phyloP scores from a whole-genome alignment of 2,888 invertebrate genomes.

The Cartodere bifasciata region DNA sequence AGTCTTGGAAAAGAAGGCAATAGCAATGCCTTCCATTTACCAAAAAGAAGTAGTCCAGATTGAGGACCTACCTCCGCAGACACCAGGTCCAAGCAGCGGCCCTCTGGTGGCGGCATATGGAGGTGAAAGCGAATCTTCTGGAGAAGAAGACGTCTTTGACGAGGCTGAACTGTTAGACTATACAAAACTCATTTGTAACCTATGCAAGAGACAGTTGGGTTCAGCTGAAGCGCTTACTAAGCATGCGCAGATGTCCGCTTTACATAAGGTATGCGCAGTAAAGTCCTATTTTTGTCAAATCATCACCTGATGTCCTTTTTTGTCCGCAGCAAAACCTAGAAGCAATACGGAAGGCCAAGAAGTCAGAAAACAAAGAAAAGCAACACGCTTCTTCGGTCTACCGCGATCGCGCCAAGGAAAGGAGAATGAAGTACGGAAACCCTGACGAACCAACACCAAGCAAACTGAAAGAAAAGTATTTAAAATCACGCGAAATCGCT shows the following conservation, averaged over 20 bases:
- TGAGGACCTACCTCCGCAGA: conserved; percentile 7
- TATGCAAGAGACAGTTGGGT: conserved; percentile 92
- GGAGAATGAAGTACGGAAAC: conserved; percentile 85
- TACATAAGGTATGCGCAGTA: no score
- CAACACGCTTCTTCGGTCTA: no score
- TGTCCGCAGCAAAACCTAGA: conserved; percentile 73
- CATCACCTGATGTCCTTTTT: no score
- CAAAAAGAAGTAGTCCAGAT: conserved; percentile 18
- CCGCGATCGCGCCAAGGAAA: conserved; percentile 91
- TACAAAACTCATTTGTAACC: conserved; percentile 78
- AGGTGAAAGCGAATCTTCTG: conserved; percentile 51
- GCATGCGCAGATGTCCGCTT: conserved; percentile 84
- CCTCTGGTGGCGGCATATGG: conserved; percentile 68
- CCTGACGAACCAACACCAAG: conserved; percentile 67
- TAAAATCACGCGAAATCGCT: conserved; percentile 42
- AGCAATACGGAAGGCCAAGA: conserved; percentile 23
- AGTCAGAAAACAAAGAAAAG: conserved; percentile 16
- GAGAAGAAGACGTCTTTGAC: conserved; percentile 43
- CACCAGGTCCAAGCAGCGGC: conserved; percentile 16
- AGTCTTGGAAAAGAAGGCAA: conserved; percentile 65
- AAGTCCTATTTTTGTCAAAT: no score
- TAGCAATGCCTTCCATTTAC: conserved; percentile 15
- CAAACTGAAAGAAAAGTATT: conserved; percentile 58
- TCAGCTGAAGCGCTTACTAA: conserved; percentile 77
- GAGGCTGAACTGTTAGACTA: conserved; percentile 76